A percentile compares a stretch with the other conserved stretches of the same genome.
Conservation (phyloP, 2,113 vertebrate genomes). For the Drymodes brunneopygia region DNA sequence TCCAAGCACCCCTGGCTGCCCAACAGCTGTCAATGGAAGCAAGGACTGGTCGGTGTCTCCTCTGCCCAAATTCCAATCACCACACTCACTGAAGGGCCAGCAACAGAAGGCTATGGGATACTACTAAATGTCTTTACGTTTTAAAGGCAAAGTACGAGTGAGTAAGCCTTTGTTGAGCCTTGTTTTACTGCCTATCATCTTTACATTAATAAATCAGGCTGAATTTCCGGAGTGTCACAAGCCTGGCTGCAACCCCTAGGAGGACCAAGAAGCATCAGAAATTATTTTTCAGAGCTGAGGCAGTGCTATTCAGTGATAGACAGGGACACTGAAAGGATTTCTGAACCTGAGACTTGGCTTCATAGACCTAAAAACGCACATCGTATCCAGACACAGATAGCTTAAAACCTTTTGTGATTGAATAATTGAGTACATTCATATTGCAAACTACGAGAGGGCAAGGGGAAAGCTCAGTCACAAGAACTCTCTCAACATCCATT, state of each 20-base stretch:
- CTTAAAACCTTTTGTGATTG: slow-evolving; percentile 41
- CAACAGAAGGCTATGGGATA: neutral
- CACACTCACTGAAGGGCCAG: neutral
- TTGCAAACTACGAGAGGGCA: neutral
- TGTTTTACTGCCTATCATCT: neutral
- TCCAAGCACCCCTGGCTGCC: neutral
- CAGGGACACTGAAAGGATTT: neutral
- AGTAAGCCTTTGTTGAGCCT: neutral
- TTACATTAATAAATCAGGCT: neutral
- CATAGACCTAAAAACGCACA: neutral
- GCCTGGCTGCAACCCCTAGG: neutral
- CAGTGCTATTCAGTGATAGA: neutral
- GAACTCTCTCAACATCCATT: neutral
- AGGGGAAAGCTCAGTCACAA: neutral
- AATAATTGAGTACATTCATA: slow-evolving; percentile 17
- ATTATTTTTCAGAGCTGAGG: neutral
- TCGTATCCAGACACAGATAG: neutral
- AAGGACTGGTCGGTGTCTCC: neutral
- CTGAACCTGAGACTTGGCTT: neutral
- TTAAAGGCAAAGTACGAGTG: neutral
- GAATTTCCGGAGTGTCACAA: neutral
- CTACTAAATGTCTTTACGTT: neutral
- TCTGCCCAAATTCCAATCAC: neutral
- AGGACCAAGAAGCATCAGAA: neutral
- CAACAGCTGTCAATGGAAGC: neutral